These are phyloP conservation scores for Sciurus carolinensis DNA, from an alignment of 2,797 vertebrate species.

Conservation along the genomic window DNA sequence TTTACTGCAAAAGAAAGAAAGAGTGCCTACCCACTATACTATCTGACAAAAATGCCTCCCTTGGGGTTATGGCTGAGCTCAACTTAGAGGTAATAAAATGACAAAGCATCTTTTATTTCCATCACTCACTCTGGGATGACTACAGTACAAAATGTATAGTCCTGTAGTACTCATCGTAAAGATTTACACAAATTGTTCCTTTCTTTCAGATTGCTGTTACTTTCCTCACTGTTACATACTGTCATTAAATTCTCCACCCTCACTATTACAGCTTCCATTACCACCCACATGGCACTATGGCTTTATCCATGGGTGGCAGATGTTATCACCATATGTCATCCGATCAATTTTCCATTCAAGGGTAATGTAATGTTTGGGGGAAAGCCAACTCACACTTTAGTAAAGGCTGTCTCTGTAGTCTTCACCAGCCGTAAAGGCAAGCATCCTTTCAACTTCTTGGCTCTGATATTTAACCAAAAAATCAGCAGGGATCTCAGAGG, in stretches of 20 bases:
- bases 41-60: conserved; percentile 63
- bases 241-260: conserved; percentile 87
- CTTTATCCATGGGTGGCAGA: conserved; percentile 87
- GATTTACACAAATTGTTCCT: conserved; percentile 85
- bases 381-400: conserved; percentile 84
- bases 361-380: conserved; percentile 86
- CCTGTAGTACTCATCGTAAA: conserved; percentile 73
- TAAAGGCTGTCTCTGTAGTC: conserved; percentile 84
- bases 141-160: conserved; percentile 57
- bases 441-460: conserved; percentile 84
- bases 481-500: conserved; percentile 75
- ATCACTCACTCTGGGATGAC: conserved; percentile 51
- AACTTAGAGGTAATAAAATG: conserved; percentile 69
- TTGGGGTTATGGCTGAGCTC: conserved; percentile 26
- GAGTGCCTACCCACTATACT: background rate
- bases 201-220: conserved; percentile 80
- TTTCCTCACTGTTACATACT: conserved; percentile 79
- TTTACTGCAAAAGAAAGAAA: conserved; percentile 36
- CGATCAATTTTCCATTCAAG: conserved; percentile 86
- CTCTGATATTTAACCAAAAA: conserved; percentile 82
- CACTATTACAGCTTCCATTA: conserved; percentile 85
- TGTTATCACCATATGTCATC: conserved; percentile 87
- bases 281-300: conserved; percentile 82
- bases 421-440: conserved; percentile 80
- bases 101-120: conserved; percentile 64